Evolutionary conservation across 2,113 vertebrate species (phyloP).

Genomic region (Peromyscus leucopus): DNA sequence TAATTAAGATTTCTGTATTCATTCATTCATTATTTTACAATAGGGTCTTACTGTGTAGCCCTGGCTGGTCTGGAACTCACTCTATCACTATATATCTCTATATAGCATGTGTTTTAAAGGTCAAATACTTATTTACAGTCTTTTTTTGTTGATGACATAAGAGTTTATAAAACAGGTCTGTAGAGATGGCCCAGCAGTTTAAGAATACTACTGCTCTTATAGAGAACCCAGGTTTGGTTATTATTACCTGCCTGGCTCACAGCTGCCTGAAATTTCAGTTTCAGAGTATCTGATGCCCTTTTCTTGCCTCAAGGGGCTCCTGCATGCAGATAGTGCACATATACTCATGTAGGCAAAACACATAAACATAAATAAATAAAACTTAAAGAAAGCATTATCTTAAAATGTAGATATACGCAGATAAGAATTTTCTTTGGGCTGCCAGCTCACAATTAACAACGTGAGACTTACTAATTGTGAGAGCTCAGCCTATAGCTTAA

Average conservation of each 20-base stretch:
- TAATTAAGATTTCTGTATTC: background rate
- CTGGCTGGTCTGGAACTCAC: background rate
- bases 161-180: background rate
- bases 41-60: background rate
- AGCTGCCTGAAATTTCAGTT: background rate
- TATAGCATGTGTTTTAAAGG: background rate
- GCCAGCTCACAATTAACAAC: too few relatives aligned
- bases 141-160: constrained; percentile 7
- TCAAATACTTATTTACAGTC: constrained; percentile 28
- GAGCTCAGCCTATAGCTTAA: too few relatives aligned
- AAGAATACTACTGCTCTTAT: background rate
- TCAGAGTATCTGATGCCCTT: background rate
- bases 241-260: background rate
- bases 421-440: too few relatives aligned
- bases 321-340: background rate
- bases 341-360: background rate
- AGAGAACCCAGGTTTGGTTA: background rate
- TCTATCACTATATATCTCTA: too few relatives aligned
- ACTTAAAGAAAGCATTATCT: background rate
- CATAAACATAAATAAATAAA: background rate
- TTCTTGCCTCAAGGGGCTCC: background rate
- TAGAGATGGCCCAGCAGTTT: background rate
- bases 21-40: background rate
- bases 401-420: background rate
- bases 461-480: too few relatives aligned